These are phyloP conservation scores for Drosophila asahinai DNA, from an alignment of 1,140 invertebrate genomes.

Conservation along the genomic window DNA sequence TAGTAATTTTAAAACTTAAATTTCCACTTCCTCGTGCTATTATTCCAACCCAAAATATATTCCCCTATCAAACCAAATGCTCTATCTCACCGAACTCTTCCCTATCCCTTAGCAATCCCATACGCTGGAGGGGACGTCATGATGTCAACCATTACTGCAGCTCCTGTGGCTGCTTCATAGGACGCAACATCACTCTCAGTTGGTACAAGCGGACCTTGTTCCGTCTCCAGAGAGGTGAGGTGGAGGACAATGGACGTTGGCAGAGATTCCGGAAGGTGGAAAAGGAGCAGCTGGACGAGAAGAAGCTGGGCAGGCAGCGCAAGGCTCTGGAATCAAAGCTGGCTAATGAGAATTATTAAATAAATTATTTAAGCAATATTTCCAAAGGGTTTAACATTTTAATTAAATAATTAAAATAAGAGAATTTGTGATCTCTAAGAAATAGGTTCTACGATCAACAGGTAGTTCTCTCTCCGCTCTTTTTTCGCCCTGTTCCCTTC, in stretches of 20 bases:
- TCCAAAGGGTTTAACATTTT: not conserved
- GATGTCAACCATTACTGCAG: constrained; percentile 81
- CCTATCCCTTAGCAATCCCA: constrained; percentile 57
- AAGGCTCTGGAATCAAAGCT: constrained; percentile 28
- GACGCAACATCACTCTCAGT: constrained; percentile 73
- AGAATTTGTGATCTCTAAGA: not conserved
- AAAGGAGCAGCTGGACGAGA: constrained; percentile 73
- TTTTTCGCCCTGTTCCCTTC: constrained; percentile 16
- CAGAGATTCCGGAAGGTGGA: constrained; percentile 63
- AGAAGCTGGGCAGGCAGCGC: constrained; percentile 64
- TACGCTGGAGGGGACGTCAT: constrained; percentile 68
- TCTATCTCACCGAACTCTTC: not conserved
- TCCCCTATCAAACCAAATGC: not conserved
- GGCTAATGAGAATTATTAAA: constrained; percentile 17
- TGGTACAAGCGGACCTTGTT: constrained; percentile 79
- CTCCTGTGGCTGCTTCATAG: constrained; percentile 78
- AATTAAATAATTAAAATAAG: not conserved
- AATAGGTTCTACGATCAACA: constrained; percentile 7
- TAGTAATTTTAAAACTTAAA: too few relatives aligned
- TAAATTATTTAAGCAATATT: constrained; percentile 11
- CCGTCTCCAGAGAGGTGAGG: constrained; percentile 68
- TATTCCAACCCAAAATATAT: not conserved
- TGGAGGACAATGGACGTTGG: constrained; percentile 73
- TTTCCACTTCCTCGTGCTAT: not conserved
- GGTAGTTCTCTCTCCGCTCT: constrained; percentile 11